Base-by-base conservation (phyloP, 2,797 vertebrate genomes). In the Ctenosaura bakeri region DNA sequence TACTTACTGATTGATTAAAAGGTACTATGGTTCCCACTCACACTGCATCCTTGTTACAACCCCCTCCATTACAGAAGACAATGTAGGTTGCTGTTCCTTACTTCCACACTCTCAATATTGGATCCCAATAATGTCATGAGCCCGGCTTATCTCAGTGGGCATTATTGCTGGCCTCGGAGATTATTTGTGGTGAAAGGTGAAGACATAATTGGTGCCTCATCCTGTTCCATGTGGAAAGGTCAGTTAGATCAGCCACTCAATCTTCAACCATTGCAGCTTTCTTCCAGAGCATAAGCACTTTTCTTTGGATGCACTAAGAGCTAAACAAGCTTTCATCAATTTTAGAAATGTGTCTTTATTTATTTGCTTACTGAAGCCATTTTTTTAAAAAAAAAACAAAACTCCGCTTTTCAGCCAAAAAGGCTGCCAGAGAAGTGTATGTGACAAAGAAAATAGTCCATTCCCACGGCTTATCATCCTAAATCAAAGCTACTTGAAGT, bases 261-360 rank as follows among this genome's bases (percentile, higher is more conserved):
- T 52, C 10, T 52, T 52, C 52, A 52, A 52, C 35, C 90, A 46
- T 64, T 88, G 56, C 83, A 88, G 83, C 54, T 84, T 83, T 83
- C 87, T 92, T 95, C 89, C 83, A 88, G 86, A 83, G 42, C 92
- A n/a, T 52, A 90, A 64, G 73, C 1, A 74, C 24, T 80, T 8
- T 64, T n/a, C 74, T 14, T 91, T 84, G 35, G 2, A 64, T 86
- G 88, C 91, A 89, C 56, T 85, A 90, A 93, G 90, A 92, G 82
- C 62, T 73, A 88, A 85, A 35, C 74, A 91, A 90, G 86, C 77
- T 82, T 59, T 86, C 38, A 18, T 56, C 52, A 13, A 81, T 82
- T 90, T 93, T 59, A 91, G 16, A 62, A 62, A 59, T 93, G 86
- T 93, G 88, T 10, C 77, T 52, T 86, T 22, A 92, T 73, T 73